Percentiles rank a stretch among this genome's conserved stretches.
Evolutionary conservation across 2,888 invertebrate genomes (phyloP).

Genomic region (Cyaniris semiargus): DNA sequence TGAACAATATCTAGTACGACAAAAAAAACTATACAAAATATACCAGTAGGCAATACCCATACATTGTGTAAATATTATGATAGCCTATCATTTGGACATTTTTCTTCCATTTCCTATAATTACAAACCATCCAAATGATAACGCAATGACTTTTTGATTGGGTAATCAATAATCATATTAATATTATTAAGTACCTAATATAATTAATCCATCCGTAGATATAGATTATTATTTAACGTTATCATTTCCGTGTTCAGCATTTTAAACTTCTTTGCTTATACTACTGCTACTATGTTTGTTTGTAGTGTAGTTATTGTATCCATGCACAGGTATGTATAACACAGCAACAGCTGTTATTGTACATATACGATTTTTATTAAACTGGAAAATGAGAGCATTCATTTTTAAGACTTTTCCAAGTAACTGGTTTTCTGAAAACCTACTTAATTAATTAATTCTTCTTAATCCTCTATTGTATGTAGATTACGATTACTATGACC

Average conservation of each 20-base stretch:
- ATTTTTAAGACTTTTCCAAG: not conserved
- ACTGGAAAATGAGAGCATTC: not conserved
- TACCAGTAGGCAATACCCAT: too few relatives aligned
- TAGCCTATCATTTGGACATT: not conserved
- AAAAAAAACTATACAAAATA: too few relatives aligned
- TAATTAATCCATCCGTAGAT: not conserved
- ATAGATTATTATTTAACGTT: not conserved
- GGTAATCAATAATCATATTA: conserved; percentile 3
- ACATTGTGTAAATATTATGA: too few relatives aligned
- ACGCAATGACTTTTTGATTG: conserved; percentile 7
- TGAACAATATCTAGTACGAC: too few relatives aligned
- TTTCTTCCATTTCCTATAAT: not conserved
- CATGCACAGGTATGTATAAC: too few relatives aligned
- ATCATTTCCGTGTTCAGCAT: conserved; percentile 12
- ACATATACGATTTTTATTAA: not conserved
- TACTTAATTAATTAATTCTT: not conserved
- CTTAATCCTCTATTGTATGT: not conserved
- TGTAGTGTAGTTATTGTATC: not conserved
- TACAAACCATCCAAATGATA: not conserved
- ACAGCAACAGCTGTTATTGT: too few relatives aligned
- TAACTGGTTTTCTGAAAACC: not conserved
- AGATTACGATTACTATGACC: conserved; percentile 5
- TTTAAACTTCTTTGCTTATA: not conserved
- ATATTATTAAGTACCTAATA: conserved; percentile 13
- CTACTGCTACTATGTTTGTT: not conserved